phyloP scores from a whole-genome alignment of 2,888 invertebrate genomes.

The Entomobrya proxima region DNA sequence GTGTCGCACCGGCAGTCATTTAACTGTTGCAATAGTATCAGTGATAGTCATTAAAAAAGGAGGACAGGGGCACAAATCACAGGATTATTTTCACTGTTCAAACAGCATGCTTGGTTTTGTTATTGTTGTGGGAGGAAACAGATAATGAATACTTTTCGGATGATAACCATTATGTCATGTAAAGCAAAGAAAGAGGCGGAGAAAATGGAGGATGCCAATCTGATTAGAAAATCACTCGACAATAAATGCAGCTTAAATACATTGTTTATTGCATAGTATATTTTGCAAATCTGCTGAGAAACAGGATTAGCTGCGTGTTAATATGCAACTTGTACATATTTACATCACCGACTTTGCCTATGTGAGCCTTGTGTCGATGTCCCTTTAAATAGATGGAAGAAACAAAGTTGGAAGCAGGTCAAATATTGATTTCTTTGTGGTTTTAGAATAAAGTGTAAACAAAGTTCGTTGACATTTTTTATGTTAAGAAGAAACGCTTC shows the following conservation, averaged over 20 bases:
- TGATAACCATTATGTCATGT: not conserved
- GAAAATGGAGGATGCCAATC: slow-evolving; percentile 51
- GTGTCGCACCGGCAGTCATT: not conserved
- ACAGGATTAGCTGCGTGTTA: not conserved
- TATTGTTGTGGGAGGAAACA: slow-evolving; percentile 1
- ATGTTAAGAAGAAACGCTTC: not conserved
- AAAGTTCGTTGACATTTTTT: slow-evolving; percentile 30
- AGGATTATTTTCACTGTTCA: slow-evolving; percentile 12
- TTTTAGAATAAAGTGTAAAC: not conserved
- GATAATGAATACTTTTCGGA: not conserved
- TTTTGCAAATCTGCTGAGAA: not conserved
- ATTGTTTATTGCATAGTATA: slow-evolving; percentile 38
- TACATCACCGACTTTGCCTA: too few relatives aligned
- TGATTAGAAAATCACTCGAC: slow-evolving; percentile 49
- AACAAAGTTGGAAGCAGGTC: slow-evolving; percentile 52
- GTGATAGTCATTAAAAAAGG: slow-evolving; percentile 2
- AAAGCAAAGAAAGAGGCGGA: not conserved
- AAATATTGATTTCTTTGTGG: slow-evolving; percentile 46
- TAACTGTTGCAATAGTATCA: slow-evolving; percentile 19
- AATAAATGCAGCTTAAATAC: slow-evolving; percentile 55
- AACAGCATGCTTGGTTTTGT: too few relatives aligned
- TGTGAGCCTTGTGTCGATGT: not conserved
- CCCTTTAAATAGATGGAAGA: not conserved
- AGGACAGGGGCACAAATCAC: slow-evolving; percentile 21
- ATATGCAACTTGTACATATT: not conserved